A percentile compares a stretch with the other conserved stretches of the same genome.
These are phyloP conservation scores for Amphimallon solstitiale DNA, from an alignment of 2,888 invertebrate genomes.

Conservation along the genomic window DNA sequence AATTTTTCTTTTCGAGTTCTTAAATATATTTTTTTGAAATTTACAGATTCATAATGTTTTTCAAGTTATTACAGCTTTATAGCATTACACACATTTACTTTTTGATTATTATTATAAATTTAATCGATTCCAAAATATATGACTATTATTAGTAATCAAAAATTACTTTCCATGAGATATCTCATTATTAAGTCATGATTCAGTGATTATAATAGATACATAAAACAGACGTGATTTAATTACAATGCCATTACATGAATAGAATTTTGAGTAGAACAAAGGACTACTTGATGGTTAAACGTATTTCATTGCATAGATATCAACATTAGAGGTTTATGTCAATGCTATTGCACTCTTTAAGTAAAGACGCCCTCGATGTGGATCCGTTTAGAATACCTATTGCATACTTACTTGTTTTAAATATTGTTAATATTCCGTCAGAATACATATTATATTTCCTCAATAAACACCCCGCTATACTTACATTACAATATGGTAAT, in stretches of 20 bases:
- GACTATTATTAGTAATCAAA: background rate
- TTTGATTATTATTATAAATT: too few species aligned
- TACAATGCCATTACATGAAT: conserved; percentile 2
- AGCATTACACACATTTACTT: too few species aligned
- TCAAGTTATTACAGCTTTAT: too few species aligned
- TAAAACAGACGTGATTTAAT: conserved; percentile 7
- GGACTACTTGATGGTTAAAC: conserved; percentile 1
- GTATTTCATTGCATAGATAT: conserved; percentile 1
- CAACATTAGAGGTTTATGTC: conserved; percentile 15
- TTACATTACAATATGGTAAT: too few species aligned
- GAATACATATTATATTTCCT: too few species aligned
- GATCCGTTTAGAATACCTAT: conserved; percentile 14
- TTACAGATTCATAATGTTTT: too few species aligned
- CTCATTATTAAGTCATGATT: conserved; percentile 10
- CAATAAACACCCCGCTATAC: too few species aligned
- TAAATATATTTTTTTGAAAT: too few species aligned
- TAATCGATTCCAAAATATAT: too few species aligned
- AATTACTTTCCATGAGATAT: background rate
- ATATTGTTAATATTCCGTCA: background rate
- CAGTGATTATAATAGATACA: conserved; percentile 9
- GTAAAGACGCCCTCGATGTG: conserved; percentile 10
- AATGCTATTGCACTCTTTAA: conserved; percentile 25
- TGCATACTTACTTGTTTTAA: conserved; percentile 1
- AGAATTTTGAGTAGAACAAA: conserved; percentile 6
- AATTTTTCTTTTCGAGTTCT: too few species aligned